Conservation (phyloP, 2,888 invertebrate genomes). For the Euspilapteryx auroguttella region DNA sequence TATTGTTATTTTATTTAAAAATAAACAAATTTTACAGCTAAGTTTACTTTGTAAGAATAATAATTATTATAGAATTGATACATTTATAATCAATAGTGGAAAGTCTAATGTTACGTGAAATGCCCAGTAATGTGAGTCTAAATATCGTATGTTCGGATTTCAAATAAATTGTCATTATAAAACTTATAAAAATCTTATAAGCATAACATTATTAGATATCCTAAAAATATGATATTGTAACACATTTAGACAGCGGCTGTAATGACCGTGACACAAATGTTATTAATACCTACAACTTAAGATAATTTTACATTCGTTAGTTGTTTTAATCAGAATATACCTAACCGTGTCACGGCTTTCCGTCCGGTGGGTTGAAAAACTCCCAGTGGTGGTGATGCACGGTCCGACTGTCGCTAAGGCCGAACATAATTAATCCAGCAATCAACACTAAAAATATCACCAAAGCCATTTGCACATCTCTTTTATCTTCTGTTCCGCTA, state of each 20-base stretch:
- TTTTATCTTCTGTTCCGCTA: conserved; percentile 67
- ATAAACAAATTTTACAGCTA: no score
- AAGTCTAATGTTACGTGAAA: conserved; percentile 23
- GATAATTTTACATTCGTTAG: no score
- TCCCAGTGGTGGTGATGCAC: conserved; percentile 87
- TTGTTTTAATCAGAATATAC: no score
- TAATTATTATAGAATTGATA: no score
- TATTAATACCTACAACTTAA: no score
- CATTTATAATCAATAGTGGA: no score
- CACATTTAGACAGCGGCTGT: no score
- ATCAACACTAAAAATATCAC: conserved; percentile 79
- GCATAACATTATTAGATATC: conserved; percentile 7
- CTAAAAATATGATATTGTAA: no score
- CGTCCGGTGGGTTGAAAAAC: conserved; percentile 81
- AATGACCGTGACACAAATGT: no score
- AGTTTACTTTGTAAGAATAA: no score
- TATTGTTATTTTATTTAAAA: no score
- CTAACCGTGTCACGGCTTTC: no score
- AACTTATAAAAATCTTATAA: background rate
- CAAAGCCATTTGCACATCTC: conserved; percentile 74
- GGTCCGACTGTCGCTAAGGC: conserved; percentile 70
- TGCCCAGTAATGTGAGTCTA: conserved; percentile 9
- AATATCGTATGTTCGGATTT: conserved; percentile 10
- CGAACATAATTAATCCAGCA: conserved; percentile 75
- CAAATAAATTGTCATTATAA: conserved; percentile 7